Percentiles rank a stretch among this genome's conserved stretches.
Conservation (phyloP, 2,113 vertebrate genomes). For the Silurus asotus region DNA sequence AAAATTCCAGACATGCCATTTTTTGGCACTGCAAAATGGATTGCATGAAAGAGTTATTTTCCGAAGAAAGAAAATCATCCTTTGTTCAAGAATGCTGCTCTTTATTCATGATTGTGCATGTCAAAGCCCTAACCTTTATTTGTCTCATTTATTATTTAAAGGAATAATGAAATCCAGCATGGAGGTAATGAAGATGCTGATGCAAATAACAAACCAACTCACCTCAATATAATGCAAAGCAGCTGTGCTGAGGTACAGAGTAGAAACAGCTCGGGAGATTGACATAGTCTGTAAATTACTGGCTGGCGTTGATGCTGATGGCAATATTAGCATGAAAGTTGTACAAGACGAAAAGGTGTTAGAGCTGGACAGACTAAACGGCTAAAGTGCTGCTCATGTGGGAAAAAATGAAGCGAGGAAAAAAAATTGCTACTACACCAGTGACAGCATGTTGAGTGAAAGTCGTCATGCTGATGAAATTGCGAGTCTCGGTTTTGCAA, state of each 20-base stretch:
- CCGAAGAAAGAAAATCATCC: neutral
- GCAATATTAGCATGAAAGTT: neutral
- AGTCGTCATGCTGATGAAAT: neutral
- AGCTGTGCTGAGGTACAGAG: neutral
- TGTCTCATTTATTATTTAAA: neutral
- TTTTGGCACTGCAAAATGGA: neutral
- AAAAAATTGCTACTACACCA: neutral
- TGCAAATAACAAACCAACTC: neutral
- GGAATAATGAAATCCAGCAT: neutral
- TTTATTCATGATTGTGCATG: neutral
- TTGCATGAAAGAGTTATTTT: neutral
- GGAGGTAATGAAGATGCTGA: neutral
- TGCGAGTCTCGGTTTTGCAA: neutral
- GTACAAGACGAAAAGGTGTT: neutral
- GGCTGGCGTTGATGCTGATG: neutral
- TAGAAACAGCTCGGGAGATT: neutral
- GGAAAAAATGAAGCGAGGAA: neutral
- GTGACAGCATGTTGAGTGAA: neutral
- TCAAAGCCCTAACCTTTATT: neutral
- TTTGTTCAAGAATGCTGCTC: neutral
- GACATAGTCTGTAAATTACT: neutral
- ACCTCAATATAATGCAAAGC: neutral
- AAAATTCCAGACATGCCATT: neutral
- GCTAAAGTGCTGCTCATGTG: too few species aligned
- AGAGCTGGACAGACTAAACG: neutral